Conservation (phyloP, 1,140 invertebrate genomes). For the Eciton burchellii region DNA sequence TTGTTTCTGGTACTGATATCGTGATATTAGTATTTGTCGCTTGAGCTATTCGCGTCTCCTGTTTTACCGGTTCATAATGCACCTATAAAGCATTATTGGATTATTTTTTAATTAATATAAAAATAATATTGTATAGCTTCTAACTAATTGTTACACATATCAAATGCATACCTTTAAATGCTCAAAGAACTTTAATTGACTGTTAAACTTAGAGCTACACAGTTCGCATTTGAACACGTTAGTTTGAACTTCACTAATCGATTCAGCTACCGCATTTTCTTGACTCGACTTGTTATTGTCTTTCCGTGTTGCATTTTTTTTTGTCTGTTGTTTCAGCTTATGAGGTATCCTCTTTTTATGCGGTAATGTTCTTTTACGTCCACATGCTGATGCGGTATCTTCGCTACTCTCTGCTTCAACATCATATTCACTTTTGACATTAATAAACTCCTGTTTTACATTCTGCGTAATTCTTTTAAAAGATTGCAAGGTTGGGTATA, state of each 20-base stretch:
- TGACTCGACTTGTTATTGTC: constrained; percentile 68
- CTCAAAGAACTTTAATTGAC: constrained; percentile 92
- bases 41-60: constrained; percentile 82
- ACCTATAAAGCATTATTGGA: constrained; percentile 76
- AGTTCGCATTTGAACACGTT: constrained; percentile 88
- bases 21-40: constrained; percentile 79
- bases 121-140: not conserved
- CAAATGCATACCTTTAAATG: constrained; percentile 87
- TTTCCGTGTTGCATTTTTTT: constrained; percentile 75
- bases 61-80: constrained; percentile 90
- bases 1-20: constrained; percentile 76
- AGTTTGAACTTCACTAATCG: constrained; percentile 49
- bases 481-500: constrained; percentile 77
- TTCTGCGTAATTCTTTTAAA: constrained; percentile 79
- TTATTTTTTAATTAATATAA: constrained; percentile 8
- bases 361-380: constrained; percentile 85
- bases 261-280: constrained; percentile 34
- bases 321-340: constrained; percentile 85
- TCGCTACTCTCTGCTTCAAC: constrained; percentile 81
- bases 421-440: constrained; percentile 83
- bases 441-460: constrained; percentile 82
- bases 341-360: constrained; percentile 87
- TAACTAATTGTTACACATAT: not conserved
- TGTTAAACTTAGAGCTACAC: constrained; percentile 88
- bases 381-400: constrained; percentile 76